phyloP scores from a whole-genome alignment of 1,140 invertebrate genomes.

The fruit fly (Drosophila melanogaster) region DNA sequence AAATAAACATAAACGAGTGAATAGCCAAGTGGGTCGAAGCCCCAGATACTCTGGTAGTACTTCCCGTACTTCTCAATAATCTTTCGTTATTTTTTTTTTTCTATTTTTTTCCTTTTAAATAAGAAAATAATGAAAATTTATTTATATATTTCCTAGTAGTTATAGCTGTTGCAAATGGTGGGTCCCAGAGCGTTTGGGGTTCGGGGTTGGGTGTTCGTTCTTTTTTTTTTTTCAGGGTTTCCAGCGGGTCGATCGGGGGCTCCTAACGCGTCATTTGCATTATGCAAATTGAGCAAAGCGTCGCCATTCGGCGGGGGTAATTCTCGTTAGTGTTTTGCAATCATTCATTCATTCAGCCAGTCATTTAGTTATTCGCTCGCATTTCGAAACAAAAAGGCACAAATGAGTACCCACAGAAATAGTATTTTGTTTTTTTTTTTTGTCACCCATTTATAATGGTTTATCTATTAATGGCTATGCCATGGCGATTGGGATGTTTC shows the following conservation, averaged over 20 bases:
- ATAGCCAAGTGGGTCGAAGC: conserved; percentile 1
- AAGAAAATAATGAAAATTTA: neutral
- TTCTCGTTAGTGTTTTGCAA: conserved; percentile 18
- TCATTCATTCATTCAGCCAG: conserved; percentile 12
- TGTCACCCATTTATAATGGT: neutral
- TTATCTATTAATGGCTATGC: conserved; percentile 4
- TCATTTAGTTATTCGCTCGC: conserved; percentile 15
- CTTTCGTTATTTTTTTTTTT: neutral
- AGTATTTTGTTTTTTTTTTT: too few species aligned
- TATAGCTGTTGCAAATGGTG: conserved; percentile 8
- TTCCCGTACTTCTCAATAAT: neutral
- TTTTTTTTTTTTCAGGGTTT: neutral
- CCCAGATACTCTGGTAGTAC: neutral
- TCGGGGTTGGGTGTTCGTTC: neutral
- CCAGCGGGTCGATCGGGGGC: conserved; percentile 1
- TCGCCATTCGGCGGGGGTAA: conserved; percentile 26
- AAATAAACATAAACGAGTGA: conserved; percentile 26
- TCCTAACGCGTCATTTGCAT: conserved; percentile 45
- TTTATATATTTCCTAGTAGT: neutral
- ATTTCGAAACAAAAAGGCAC: conserved; percentile 18
- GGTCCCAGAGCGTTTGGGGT: neutral
- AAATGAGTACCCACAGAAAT: conserved; percentile 22
- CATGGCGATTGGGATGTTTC: neutral
- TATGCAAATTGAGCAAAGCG: conserved; percentile 41
- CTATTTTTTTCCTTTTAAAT: too few species aligned